Conservation (phyloP, 2,888 invertebrate genomes). For the Psylliodes chrysocephalus region DNA sequence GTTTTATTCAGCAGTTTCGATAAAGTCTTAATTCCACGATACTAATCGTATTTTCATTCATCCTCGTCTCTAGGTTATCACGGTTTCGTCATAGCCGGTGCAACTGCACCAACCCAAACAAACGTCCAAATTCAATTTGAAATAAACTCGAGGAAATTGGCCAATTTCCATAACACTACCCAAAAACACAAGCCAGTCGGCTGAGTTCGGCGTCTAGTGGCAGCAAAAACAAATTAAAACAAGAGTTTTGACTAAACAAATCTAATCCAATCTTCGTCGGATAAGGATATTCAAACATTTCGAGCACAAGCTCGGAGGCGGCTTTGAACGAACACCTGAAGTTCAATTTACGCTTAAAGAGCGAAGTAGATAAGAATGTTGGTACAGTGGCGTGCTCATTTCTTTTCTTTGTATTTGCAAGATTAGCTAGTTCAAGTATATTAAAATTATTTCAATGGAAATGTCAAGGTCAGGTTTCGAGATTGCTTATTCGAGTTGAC, state of each 20-base stretch:
- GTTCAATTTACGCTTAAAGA: constrained; percentile 60
- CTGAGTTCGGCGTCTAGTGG: constrained; percentile 21
- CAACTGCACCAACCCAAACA: background rate
- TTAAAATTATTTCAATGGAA: no score
- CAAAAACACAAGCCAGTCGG: constrained; percentile 21
- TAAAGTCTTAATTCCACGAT: no score
- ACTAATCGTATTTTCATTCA: no score
- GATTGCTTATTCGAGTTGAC: no score
- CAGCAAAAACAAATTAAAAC: constrained; percentile 39
- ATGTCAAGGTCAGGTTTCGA: no score
- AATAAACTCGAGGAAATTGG: constrained; percentile 24
- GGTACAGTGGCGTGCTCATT: constrained; percentile 2
- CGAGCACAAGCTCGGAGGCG: constrained; percentile 23
- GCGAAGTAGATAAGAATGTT: constrained; percentile 51
- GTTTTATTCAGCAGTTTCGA: no score
- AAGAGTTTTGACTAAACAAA: constrained; percentile 39
- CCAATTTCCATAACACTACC: constrained; percentile 33
- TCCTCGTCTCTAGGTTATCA: no score
- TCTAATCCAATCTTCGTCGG: constrained; percentile 38
- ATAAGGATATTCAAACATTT: constrained; percentile 38
- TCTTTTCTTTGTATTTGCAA: background rate
- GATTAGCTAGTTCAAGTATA: background rate
- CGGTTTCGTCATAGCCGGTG: background rate
- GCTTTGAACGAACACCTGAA: constrained; percentile 56
- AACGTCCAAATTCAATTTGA: constrained; percentile 1